These are phyloP conservation scores for Bucorvus abyssinicus DNA, from an alignment of 2,797 vertebrate species.

Conservation along the genomic window DNA sequence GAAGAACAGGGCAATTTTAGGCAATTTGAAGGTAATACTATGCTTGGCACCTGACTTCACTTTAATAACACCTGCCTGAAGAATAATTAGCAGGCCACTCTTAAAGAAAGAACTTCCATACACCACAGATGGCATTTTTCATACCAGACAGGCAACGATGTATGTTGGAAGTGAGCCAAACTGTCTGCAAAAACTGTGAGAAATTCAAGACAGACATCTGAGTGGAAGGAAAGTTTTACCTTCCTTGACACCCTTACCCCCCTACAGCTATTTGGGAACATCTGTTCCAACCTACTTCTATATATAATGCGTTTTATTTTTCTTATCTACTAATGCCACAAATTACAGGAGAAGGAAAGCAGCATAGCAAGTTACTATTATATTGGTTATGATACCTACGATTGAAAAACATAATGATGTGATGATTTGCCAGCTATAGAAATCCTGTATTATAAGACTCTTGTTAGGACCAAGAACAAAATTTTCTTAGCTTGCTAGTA, in stretches of 20 bases:
- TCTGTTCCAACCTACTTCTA: slow-evolving; percentile 54
- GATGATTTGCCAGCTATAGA: slow-evolving; percentile 40
- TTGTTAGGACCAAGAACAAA: background rate
- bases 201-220: slow-evolving; percentile 78
- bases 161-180: slow-evolving; percentile 79
- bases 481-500: slow-evolving; percentile 11
- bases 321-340: slow-evolving; percentile 42
- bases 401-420: slow-evolving; percentile 25
- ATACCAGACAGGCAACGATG: slow-evolving; percentile 78
- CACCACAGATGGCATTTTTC: slow-evolving; percentile 81
- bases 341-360: slow-evolving; percentile 16
- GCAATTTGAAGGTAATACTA: slow-evolving; percentile 44
- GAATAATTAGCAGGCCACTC: slow-evolving; percentile 72
- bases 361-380: background rate
- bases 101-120: slow-evolving; percentile 72
- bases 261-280: slow-evolving; percentile 51
- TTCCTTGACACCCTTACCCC: slow-evolving; percentile 22
- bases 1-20: slow-evolving; percentile 52
- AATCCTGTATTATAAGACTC: background rate
- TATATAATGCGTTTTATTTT: slow-evolving; percentile 34
- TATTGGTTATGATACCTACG: slow-evolving; percentile 3
- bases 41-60: slow-evolving; percentile 77
- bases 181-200: slow-evolving; percentile 82
- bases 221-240: slow-evolving; percentile 70
- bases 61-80: slow-evolving; percentile 76